A percentile compares a stretch with the other conserved stretches of the same genome.
Evolutionary conservation across 1,140 invertebrate species (phyloP).

Genomic region (Aporrectodea caliginosa): DNA sequence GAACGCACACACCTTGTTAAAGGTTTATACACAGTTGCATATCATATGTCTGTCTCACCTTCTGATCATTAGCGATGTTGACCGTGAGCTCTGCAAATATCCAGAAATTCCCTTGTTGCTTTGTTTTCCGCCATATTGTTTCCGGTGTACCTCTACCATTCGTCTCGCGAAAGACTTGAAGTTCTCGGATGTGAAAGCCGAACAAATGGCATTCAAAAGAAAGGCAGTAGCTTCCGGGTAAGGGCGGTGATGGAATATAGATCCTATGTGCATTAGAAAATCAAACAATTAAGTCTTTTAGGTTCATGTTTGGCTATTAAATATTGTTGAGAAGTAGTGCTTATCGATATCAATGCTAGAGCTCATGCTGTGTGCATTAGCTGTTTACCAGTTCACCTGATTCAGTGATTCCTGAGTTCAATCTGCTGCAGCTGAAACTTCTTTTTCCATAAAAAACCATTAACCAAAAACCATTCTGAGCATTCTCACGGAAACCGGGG

Average conservation of each 20-base stretch:
- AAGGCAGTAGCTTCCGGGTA: constrained; percentile 36
- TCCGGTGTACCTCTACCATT: not conserved
- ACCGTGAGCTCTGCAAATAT: not conserved
- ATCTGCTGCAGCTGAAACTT: too few relatives aligned
- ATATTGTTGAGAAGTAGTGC: too few relatives aligned
- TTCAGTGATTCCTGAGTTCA: too few relatives aligned
- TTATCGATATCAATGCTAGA: too few relatives aligned
- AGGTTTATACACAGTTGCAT: not conserved
- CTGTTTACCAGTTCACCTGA: too few relatives aligned
- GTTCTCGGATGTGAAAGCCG: constrained; percentile 54
- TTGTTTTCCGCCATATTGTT: not conserved
- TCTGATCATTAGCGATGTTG: not conserved
- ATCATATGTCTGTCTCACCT: not conserved
- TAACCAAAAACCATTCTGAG: too few relatives aligned
- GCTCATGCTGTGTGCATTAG: too few relatives aligned
- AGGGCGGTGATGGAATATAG: constrained; percentile 26
- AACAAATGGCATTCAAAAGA: constrained; percentile 75
- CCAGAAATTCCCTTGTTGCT: not conserved
- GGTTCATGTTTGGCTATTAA: too few relatives aligned
- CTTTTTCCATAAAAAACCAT: too few relatives aligned
- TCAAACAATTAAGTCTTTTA: too few relatives aligned
- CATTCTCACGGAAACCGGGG: too few relatives aligned
- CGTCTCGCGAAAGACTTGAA: not conserved
- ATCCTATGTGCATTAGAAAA: constrained; percentile 30
- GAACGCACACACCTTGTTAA: not conserved